A percentile compares a stretch with the other conserved stretches of the same genome.
phyloP scores from a whole-genome alignment of 2,113 vertebrate species.

The Lepus timidus region DNA sequence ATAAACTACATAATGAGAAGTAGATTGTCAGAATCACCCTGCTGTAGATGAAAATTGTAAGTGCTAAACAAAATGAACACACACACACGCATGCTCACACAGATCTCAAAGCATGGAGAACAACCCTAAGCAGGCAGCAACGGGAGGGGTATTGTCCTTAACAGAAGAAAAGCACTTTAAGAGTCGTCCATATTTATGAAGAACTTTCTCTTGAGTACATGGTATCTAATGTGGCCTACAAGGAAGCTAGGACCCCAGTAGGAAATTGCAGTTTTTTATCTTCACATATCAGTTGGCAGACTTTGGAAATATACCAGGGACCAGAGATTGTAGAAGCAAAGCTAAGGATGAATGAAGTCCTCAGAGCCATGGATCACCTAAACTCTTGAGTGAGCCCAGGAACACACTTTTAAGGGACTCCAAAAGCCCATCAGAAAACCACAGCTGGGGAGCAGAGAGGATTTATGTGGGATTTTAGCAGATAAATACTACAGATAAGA shows the following conservation, averaged over 20 bases:
- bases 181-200: not conserved
- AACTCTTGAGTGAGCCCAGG: not conserved
- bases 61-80: not conserved
- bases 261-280: slow-evolving; percentile 21
- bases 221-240: not conserved
- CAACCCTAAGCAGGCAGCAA: not conserved
- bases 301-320: not conserved
- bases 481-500: not conserved
- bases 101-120: not conserved
- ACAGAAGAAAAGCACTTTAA: not conserved
- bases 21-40: not conserved
- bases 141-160: not conserved
- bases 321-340: not conserved
- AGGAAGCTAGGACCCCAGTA: not conserved
- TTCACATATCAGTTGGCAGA: not conserved
- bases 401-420: not conserved
- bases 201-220: not conserved
- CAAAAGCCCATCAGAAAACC: not conserved
- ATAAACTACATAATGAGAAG: not conserved
- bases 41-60: not conserved
- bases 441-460: not conserved
- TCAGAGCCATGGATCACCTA: not conserved
- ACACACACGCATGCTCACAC: not conserved
- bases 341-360: not conserved
- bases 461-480: not conserved